Percentiles rank a stretch among this genome's conserved stretches.
phyloP scores from a whole-genome alignment of 1,140 invertebrate genomes.

The fruit fly (Drosophila melanogaster) region DNA sequence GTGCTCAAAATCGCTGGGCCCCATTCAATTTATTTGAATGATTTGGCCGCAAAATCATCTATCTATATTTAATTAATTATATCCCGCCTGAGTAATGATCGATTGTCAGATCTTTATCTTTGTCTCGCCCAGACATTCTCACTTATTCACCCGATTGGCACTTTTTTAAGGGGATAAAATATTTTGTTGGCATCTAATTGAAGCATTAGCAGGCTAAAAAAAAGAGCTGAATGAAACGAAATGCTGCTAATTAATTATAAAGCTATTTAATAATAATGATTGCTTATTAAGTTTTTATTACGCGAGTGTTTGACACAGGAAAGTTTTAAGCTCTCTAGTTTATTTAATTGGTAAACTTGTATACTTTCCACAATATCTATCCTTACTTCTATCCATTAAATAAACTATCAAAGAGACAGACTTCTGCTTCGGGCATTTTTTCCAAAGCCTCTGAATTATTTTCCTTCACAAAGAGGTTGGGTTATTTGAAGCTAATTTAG shows the following conservation, averaged over 20 bases:
- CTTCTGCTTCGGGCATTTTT: neutral
- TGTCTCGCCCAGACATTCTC: slow-evolving; percentile 36
- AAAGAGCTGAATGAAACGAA: slow-evolving; percentile 18
- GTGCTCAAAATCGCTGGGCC: slow-evolving; percentile 28
- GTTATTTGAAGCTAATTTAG: slow-evolving; percentile 6
- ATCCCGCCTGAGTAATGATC: slow-evolving; percentile 37
- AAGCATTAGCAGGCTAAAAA: slow-evolving; percentile 10
- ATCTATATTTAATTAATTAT: slow-evolving; percentile 47
- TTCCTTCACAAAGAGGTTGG: neutral
- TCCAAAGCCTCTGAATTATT: neutral
- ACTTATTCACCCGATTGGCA: slow-evolving; percentile 27
- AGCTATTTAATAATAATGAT: no score
- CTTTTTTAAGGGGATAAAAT: neutral
- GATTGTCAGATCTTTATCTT: slow-evolving; percentile 45
- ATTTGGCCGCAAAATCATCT: slow-evolving; percentile 45
- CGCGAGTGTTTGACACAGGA: no score
- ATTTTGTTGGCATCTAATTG: slow-evolving; percentile 16
- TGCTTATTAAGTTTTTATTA: no score
- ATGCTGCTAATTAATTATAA: slow-evolving; percentile 17
- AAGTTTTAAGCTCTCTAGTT: no score
- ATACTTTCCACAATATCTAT: no score
- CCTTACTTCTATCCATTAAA: neutral
- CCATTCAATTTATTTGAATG: slow-evolving; percentile 47
- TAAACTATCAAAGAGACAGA: neutral
- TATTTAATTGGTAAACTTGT: no score